Evolutionary conservation across 2,113 vertebrate species (phyloP).

Genomic region (Aspiorhynchus laticeps): DNA sequence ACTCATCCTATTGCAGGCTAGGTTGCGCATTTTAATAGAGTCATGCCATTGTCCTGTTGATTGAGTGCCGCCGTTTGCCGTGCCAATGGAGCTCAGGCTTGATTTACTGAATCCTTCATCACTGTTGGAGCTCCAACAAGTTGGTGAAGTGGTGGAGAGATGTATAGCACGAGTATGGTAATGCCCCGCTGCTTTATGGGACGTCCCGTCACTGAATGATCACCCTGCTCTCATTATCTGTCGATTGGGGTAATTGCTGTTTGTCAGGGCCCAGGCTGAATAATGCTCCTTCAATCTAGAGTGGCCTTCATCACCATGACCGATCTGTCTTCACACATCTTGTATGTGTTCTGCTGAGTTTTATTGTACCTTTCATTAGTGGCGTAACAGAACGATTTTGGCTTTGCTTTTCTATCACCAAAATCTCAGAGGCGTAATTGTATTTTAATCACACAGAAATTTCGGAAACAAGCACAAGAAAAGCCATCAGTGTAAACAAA

Average conservation of each 20-base stretch:
- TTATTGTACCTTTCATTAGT: conserved; percentile 33
- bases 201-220: conserved; percentile 72
- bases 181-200: conserved; percentile 72
- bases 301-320: conserved; percentile 55
- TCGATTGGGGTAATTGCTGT: conserved; percentile 80
- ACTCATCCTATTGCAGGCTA: neutral
- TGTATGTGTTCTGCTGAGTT: neutral
- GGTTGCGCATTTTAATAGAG: conserved; percentile 32
- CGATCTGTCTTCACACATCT: conserved; percentile 57
- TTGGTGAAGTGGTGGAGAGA: conserved; percentile 54
- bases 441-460: conserved; percentile 15
- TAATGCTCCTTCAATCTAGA: conserved; percentile 73
- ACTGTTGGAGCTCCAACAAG: conserved; percentile 2
- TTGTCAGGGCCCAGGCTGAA: conserved; percentile 71
- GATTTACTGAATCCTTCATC: conserved; percentile 26
- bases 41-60: conserved; percentile 26
- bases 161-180: conserved; percentile 66
- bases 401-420: conserved; percentile 7
- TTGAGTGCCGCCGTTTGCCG: neutral
- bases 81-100: conserved; percentile 17
- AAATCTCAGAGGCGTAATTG: conserved; percentile 16
- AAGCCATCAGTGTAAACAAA: neutral
- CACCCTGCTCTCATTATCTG: conserved; percentile 73
- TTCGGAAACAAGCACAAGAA: conserved; percentile 18
- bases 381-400: neutral